Conservation (phyloP, 2,113 vertebrate species). For the Dendrocopos noguchii region DNA sequence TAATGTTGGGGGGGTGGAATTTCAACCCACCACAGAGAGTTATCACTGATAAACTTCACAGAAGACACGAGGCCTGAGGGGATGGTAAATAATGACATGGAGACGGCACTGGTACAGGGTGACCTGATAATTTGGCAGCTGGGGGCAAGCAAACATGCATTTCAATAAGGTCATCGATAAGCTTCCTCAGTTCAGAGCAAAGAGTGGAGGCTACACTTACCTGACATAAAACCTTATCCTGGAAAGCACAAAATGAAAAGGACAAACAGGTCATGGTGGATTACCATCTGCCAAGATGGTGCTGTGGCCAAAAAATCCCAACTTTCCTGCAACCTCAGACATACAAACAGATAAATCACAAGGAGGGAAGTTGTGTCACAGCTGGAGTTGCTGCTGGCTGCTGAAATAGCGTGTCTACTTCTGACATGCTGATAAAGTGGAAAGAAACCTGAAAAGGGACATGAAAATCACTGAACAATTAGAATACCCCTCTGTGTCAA, state of each 20-base stretch:
- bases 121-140: not conserved
- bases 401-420: not conserved
- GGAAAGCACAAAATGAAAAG: not conserved
- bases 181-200: constrained; percentile 16
- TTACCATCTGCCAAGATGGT: not conserved
- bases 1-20: too few species aligned
- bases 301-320: not conserved
- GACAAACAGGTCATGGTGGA: not conserved
- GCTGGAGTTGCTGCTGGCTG: not conserved
- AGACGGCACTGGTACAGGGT: not conserved
- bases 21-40: not conserved
- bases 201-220: not conserved
- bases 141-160: constrained; percentile 31
- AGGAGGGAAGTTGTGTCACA: not conserved
- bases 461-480: not conserved
- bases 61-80: not conserved
- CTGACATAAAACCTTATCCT: not conserved
- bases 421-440: not conserved
- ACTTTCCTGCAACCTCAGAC: not conserved
- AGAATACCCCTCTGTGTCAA: not conserved
- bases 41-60: not conserved
- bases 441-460: not conserved
- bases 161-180: constrained; percentile 28
- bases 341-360: not conserved
- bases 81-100: constrained; percentile 39